These are phyloP conservation scores for Temnopleurus reevesii DNA, from an alignment of 53 echinoderm and acorn worm species.

Conservation along the genomic window DNA sequence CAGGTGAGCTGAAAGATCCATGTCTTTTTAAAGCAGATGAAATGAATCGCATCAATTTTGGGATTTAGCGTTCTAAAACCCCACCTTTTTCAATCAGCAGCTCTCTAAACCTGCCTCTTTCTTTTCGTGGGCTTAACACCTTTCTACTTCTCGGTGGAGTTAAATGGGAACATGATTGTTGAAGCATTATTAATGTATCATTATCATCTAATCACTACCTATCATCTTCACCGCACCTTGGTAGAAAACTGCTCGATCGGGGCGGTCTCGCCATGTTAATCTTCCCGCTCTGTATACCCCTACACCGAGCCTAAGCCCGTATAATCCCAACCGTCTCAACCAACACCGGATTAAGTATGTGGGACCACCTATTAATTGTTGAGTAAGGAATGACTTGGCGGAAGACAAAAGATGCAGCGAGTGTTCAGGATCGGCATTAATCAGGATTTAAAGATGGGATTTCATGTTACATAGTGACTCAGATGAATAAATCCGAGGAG, in stretches of 20 bases:
- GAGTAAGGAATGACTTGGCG: not conserved
- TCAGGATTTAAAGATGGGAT: constrained; percentile 31
- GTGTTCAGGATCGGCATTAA: constrained; percentile 11
- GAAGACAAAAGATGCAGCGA: not conserved
- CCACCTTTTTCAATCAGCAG: no score
- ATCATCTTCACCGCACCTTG: constrained; percentile 42
- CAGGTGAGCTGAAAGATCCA: not conserved
- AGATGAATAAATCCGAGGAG: not conserved
- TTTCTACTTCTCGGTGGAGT: not conserved
- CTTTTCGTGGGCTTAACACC: not conserved
- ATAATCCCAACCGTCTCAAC: constrained; percentile 28
- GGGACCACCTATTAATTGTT: constrained; percentile 39
- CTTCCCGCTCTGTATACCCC: not conserved
- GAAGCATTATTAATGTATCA: constrained; percentile 44
- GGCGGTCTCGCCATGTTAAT: constrained; percentile 35
- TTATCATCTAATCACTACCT: constrained; percentile 35
- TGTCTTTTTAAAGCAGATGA: not conserved
- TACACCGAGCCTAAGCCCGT: not conserved
- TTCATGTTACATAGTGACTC: not conserved
- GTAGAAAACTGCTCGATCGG: not conserved
- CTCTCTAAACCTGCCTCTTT: not conserved
- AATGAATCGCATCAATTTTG: not conserved
- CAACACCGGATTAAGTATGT: constrained; percentile 24
- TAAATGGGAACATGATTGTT: constrained; percentile 37
- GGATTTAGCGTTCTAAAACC: no score